Evolutionary conservation across 2,113 vertebrate species (phyloP).

Genomic region (Chloropsis hardwickii): DNA sequence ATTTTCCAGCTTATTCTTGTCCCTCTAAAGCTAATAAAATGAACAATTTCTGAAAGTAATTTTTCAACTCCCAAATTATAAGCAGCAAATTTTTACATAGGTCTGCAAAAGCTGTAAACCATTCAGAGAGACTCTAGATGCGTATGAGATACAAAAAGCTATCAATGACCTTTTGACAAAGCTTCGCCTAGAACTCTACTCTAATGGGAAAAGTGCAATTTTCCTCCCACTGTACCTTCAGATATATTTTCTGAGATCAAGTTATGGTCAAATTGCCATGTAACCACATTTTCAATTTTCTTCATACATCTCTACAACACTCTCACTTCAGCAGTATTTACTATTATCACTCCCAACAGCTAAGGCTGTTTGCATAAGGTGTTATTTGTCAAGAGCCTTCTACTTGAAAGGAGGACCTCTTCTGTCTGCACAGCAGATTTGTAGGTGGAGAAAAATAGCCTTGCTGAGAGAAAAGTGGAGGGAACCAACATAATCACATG

Average conservation of each 20-base stretch:
- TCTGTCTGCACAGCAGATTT: background rate
- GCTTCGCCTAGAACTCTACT: background rate
- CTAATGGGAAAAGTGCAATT: background rate
- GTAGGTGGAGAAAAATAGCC: background rate
- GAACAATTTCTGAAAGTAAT: background rate
- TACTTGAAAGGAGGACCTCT: conserved; percentile 10
- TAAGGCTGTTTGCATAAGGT: conserved; percentile 3
- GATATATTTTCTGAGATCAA: background rate
- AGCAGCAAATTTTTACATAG: background rate
- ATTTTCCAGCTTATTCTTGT: background rate
- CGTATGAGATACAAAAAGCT: background rate
- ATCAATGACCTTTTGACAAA: background rate
- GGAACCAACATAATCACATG: background rate
- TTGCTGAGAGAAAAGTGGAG: background rate
- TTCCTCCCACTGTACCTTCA: background rate
- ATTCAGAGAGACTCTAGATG: background rate
- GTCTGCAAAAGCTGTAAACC: background rate
- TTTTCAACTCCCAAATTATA: background rate
- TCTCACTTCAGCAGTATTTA: background rate
- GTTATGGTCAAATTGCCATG: background rate
- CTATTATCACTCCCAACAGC: background rate
- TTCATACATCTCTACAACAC: background rate
- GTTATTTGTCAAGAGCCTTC: background rate
- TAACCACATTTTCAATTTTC: background rate
- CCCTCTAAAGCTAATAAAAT: background rate